Base-by-base conservation (phyloP, 2,888 invertebrate genomes). In the Diploptera punctata region DNA sequence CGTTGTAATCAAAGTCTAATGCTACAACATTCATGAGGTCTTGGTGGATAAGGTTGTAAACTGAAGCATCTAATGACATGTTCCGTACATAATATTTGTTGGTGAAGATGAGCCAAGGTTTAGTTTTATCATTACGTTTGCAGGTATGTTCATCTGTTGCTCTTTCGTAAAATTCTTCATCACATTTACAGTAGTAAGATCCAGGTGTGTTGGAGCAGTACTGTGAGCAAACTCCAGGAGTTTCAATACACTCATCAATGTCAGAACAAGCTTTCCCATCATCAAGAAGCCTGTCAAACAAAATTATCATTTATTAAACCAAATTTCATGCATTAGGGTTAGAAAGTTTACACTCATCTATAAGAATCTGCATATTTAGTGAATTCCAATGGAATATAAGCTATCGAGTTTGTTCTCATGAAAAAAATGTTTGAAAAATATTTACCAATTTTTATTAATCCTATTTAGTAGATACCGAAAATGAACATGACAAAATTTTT, bases 51-150 rank as follows among this genome's bases (percentile, higher is more conserved):
- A 97, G 86, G 79, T 91, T 93, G 81, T 98, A 98, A 10, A 89
- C 85, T 3, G 88, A 84, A 0, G 96, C 98, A 81, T 98, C 98
- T 0, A 91, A 87, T 0, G 97, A 95, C 91, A 99, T 94, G 80
- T 98, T 98, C 68, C 99, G 87, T 1, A 99, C 93, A 83, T 99
- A 99, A 82, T 99, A 99, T 80, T 98, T 97, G 81, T 99, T 99
- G 16, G 97, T 96, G 81, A 98, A 96, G 69, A 98, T 88, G 18
- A 98, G 83, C 95, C 96, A 98, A 0, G 97, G 95, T 33, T 88
- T 84, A 1, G 86, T 88, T 77, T 88, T 88, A 79, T 98, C 97
- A 78, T 91, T 90, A 44, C 97, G 88, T 82, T 98, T 98, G 83
- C 98, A 98, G 0, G 94, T 94, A 76, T 92, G 93, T 78, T 95